Percentiles rank a stretch among this genome's conserved stretches.
These are phyloP conservation scores for Anas flavirostris DNA, from an alignment of 2,797 vertebrate genomes.

Conservation along the genomic window DNA sequence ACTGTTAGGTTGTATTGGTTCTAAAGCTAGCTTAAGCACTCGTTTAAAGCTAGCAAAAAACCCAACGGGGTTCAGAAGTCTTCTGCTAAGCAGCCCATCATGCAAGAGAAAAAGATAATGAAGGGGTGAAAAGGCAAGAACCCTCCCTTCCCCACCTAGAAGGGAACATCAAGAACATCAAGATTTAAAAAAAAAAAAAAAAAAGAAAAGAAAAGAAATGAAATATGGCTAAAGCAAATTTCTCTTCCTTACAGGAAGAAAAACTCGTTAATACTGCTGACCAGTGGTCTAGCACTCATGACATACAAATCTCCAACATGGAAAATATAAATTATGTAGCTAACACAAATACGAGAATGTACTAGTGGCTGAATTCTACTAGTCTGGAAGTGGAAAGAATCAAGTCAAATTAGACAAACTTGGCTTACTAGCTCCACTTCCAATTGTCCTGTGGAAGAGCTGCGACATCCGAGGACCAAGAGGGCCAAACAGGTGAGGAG, in stretches of 20 bases:
- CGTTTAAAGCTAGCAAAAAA: constrained; percentile 24
- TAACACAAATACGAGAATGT: constrained; percentile 48
- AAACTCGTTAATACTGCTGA: not conserved
- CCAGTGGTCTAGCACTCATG: not conserved
- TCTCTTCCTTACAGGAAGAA: not conserved
- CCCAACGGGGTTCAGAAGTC: not conserved
- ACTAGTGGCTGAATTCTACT: constrained; percentile 29
- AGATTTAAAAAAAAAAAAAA: not conserved
- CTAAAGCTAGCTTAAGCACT: not conserved
- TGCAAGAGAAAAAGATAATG: constrained; percentile 53
- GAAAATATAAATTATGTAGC: constrained; percentile 26
- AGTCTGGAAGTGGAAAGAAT: constrained; percentile 54
- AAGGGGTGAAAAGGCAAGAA: constrained; percentile 37
- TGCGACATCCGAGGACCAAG: constrained; percentile 99
- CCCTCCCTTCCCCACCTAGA: constrained; percentile 63
- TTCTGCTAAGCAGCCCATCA: constrained; percentile 55
- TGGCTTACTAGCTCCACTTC: constrained; percentile 97
- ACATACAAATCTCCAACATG: constrained; percentile 6
- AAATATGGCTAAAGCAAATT: not conserved
- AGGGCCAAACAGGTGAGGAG: constrained; percentile 98
- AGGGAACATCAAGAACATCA: constrained; percentile 9
- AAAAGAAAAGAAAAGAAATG: not conserved
- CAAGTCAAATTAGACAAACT: constrained; percentile 68
- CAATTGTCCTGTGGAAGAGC: constrained; percentile 99
- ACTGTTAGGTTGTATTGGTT: not conserved